Conservation (phyloP, 2,113 vertebrate species). For the Scalopus aquaticus region DNA sequence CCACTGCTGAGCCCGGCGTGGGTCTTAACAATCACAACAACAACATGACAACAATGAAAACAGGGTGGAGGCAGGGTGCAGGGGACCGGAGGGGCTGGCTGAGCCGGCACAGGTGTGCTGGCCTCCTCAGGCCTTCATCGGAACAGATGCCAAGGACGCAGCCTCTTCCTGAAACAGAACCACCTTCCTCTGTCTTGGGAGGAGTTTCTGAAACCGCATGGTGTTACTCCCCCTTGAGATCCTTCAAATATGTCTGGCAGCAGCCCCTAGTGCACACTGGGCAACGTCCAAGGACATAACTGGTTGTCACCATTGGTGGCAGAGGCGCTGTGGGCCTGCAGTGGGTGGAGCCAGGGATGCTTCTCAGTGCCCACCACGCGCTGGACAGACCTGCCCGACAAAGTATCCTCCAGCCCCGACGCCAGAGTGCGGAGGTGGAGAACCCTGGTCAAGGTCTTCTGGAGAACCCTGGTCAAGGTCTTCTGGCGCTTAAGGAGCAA, state of each 20-base stretch:
- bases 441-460: background rate
- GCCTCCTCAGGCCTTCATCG: background rate
- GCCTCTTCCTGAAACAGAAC: rapidly evolving
- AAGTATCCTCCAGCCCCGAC: background rate
- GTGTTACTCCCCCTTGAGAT: background rate
- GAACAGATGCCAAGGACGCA: background rate
- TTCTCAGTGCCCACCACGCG: too few species aligned
- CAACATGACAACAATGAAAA: background rate
- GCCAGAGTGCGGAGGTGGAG: background rate
- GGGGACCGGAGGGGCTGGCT: background rate
- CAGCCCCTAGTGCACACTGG: background rate
- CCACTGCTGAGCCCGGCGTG: background rate
- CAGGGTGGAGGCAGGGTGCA: background rate
- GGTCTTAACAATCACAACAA: background rate
- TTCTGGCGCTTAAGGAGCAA: background rate
- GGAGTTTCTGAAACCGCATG: background rate
- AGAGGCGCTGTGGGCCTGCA: too few species aligned
- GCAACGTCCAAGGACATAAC: background rate
- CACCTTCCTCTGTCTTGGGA: background rate
- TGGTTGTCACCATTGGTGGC: background rate
- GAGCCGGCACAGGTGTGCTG: too few species aligned
- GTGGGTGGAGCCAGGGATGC: background rate
- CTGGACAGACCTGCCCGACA: background rate
- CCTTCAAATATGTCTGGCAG: background rate
- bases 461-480: background rate